Evolutionary conservation across 2,888 invertebrate genomes (phyloP).

Genomic region (Oxycera nigricornis): DNA sequence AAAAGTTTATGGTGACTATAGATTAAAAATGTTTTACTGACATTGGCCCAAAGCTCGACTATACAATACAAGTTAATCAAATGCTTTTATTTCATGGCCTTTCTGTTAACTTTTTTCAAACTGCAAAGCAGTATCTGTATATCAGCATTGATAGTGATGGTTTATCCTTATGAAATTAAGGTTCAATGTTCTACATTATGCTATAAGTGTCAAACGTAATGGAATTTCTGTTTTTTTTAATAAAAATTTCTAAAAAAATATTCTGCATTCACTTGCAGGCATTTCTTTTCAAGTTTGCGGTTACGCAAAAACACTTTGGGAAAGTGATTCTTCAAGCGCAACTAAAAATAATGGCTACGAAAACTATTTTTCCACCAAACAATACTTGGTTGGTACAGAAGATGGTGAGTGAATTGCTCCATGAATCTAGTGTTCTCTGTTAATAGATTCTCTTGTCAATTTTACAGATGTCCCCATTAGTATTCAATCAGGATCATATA

Average conservation of each 20-base stretch:
- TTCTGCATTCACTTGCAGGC: conserved; percentile 53
- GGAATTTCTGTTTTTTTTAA: background rate
- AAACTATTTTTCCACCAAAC: conserved; percentile 62
- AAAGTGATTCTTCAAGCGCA: conserved; percentile 52
- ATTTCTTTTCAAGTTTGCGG: conserved; percentile 62
- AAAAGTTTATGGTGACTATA: too few relatives aligned
- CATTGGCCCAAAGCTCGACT: too few relatives aligned
- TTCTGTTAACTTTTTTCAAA: too few relatives aligned
- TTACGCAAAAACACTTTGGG: conserved; percentile 63
- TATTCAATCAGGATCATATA: conserved; percentile 72
- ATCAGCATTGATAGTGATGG: too few relatives aligned
- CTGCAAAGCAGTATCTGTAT: too few relatives aligned
- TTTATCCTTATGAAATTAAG: too few relatives aligned
- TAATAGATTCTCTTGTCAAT: background rate
- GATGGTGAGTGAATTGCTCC: conserved; percentile 56
- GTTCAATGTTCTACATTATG: too few relatives aligned
- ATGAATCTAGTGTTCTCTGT: background rate
- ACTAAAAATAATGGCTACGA: conserved; percentile 60
- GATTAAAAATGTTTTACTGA: too few relatives aligned
- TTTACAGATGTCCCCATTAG: conserved; percentile 70
- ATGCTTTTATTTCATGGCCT: too few relatives aligned
- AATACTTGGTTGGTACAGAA: conserved; percentile 63
- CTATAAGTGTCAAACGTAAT: too few relatives aligned
- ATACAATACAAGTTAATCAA: too few relatives aligned
- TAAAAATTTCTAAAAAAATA: background rate